Conservation (phyloP, 2,888 invertebrate genomes). For the Nomada flava region DNA sequence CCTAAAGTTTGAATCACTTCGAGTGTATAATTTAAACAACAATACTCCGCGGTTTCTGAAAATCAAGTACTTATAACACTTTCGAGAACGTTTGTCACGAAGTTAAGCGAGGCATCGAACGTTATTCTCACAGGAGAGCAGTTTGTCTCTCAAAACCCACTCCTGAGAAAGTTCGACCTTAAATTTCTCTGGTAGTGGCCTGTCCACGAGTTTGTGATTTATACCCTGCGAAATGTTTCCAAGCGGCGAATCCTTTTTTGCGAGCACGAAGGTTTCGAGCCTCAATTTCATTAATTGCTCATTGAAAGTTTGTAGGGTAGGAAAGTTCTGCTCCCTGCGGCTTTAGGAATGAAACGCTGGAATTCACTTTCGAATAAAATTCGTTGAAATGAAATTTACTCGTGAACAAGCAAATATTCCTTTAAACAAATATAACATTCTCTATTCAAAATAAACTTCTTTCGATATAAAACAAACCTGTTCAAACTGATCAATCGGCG, state of each 20-base stretch:
- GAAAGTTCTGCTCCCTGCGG: not conserved
- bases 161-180: not conserved
- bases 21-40: not conserved
- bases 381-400: too few relatives aligned
- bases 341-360: too few relatives aligned
- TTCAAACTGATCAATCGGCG: too few relatives aligned
- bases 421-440: too few relatives aligned
- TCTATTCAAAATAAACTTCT: too few relatives aligned
- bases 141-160: not conserved
- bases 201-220: not conserved
- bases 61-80: not conserved
- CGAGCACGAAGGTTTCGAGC: not conserved
- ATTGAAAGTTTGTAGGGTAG: not conserved
- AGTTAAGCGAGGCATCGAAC: not conserved
- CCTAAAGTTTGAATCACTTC: not conserved
- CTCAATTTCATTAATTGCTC: not conserved
- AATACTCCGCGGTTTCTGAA: not conserved
- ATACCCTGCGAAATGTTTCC: not conserved
- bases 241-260: not conserved
- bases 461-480: too few relatives aligned
- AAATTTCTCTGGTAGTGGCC: not conserved
- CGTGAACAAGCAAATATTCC: too few relatives aligned
- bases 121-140: not conserved
- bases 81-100: not conserved
- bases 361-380: too few relatives aligned